Base-by-base conservation (phyloP, 2,113 vertebrate genomes). In the Myotis brandtii region DNA sequence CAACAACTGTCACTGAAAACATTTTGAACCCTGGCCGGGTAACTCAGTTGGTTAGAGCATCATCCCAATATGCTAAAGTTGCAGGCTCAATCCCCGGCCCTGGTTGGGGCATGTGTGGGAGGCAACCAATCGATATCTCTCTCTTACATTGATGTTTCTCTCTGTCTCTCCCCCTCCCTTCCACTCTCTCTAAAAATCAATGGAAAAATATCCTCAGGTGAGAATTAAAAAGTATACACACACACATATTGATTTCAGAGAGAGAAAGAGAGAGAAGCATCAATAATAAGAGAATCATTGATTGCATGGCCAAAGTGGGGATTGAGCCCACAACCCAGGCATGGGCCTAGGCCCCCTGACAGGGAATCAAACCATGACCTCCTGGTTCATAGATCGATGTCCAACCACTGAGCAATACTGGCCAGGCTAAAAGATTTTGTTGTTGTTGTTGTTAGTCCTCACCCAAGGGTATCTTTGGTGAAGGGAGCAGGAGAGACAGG, bases 1-100 rank as follows among this genome's bases (percentile, higher is more conserved):
- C 6, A 91, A 91, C 73, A 82, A 62, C 69, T 80, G 75, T 86
- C 40, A 86, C 25, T 67, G 56, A 52, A 97, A 95, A 52, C 70
- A 89, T 25, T 90, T 86, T 84, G 0, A 86, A 21, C 67, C 67
- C 67, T 69, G 67, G 67, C 67, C n/a, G 4, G 67, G 6, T 69
- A 34, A 34, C 67, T 69, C n/a, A 69, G 32, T 27, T 27, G 66
- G 66, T 66, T 69, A 34, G n/a, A 69, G 66, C 32, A 34, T 69
- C 67, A 34, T 32, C 67, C 67, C 62, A 14, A 32, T 64, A 32
- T 32, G 30, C 16, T 5, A 52, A 52, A 17, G 14, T 52, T 52
- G 2, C 50, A 14, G 16, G 50, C 16, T 52, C 50, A 17, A 52
- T 52, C 16, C 50, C 16, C 10, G 2, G 46, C 30, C 64, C 30